A percentile compares a stretch with the other conserved stretches of the same genome.
Evolutionary conservation across 2,888 invertebrate genomes (phyloP).

Genomic region (Ernsta delagoae): DNA sequence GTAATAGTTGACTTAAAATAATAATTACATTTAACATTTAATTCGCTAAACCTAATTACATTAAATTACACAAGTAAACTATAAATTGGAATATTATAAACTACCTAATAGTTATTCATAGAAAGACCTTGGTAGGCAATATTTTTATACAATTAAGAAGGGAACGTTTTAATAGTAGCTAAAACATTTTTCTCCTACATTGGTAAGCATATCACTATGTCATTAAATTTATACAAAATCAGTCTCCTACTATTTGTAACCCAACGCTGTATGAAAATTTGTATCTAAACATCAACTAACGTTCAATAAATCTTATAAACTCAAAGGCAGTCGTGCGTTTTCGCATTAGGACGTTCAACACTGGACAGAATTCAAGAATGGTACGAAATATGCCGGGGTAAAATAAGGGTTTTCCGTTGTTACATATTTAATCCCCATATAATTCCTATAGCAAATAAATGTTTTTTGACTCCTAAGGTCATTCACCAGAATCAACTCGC

Average conservation of each 20-base stretch:
- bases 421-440: conserved; percentile 40
- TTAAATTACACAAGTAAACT: conserved; percentile 74
- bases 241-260: conserved; percentile 83
- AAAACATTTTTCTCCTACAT: conserved; percentile 62
- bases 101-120: conserved; percentile 61
- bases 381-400: conserved; percentile 33
- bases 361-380: conserved; percentile 61
- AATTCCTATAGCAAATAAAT: conserved; percentile 12
- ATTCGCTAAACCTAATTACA: conserved; percentile 64
- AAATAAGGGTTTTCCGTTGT: conserved; percentile 19
- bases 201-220: conserved; percentile 76
- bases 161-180: conserved; percentile 56
- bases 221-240: conserved; percentile 73
- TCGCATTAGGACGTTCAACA: conserved; percentile 65
- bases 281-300: conserved; percentile 55
- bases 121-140: conserved; percentile 53
- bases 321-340: conserved; percentile 60
- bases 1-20: conserved; percentile 68
- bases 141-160: conserved; percentile 55
- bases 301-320: conserved; percentile 50
- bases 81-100: conserved; percentile 75
- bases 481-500: conserved; percentile 59
- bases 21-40: conserved; percentile 39
- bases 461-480: conserved; percentile 42
- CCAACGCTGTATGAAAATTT: conserved; percentile 62